Base-by-base conservation (phyloP, 1,140 invertebrate genomes). In the Pseudomyrmex pallidus region DNA sequence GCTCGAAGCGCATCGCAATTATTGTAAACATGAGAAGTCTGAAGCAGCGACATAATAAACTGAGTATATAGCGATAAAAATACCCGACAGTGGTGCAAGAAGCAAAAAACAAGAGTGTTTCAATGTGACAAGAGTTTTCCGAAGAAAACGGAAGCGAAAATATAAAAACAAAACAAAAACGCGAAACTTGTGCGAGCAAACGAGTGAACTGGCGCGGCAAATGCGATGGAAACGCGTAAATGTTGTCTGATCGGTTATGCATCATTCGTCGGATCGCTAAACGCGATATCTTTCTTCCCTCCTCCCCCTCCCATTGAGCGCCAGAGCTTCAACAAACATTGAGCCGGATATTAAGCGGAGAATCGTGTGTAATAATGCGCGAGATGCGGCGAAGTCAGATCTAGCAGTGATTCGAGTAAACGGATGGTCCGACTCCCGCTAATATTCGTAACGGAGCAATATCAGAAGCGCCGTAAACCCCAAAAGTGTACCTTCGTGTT, bases 211-310 rank as follows among this genome's bases (percentile, higher is more conserved):
- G 46, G 20, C 61, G 61, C 61, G 15, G 61, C n/a, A 17, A 57
- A 68, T 56, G 35, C n/a, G 52, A 22, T 22, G 13, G 62, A 77
- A 35, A 46, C 50, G 52, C 52, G 44, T 59, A 56, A 77, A 25
- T 77, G 74, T 54, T 4, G 64, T 70, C 66, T 48, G 76, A 80
- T 70, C 22, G 15, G 15, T 72, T 50, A 70, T 80, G 35, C 46
- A 20, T 78, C 66, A 59, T 66, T 80, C 48, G 64, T 57, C 50
- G 54, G 44, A 59, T 80, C 25, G 59, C 44, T 44, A 57, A 10
- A 35, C 54, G 64, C 52, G 15, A 50, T 22, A 48, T 22, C 35
- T 57, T 48, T 5, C 46, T 57, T 50, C 20, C 52, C 63, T 20
- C 52, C 10, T 78, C n/a, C 15, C 2, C 20, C 7, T 67, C 44